phyloP scores from a whole-genome alignment of 2,888 invertebrate genomes.

The Alloscopus bannaensis region DNA sequence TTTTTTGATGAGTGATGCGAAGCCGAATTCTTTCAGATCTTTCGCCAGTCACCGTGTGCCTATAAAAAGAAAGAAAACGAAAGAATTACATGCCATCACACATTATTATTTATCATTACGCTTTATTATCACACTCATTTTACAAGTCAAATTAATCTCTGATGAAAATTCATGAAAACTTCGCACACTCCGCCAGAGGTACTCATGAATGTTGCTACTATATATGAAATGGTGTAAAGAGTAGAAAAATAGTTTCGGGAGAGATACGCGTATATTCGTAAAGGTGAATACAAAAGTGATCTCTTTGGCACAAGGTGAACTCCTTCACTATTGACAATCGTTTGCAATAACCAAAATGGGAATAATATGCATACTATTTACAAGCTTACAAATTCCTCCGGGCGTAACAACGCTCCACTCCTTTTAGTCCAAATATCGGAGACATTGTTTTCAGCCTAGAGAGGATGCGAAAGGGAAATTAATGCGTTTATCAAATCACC shows the following conservation, averaged over 20 bases:
- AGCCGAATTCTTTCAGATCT: slow-evolving; percentile 4
- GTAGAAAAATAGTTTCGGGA: neutral
- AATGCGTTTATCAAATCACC: too few relatives aligned
- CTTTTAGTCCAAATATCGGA: too few relatives aligned
- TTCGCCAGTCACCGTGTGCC: neutral
- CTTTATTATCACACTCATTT: slow-evolving; percentile 8
- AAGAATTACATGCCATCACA: slow-evolving; percentile 23
- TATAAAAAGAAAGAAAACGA: neutral
- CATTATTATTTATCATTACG: slow-evolving; percentile 19
- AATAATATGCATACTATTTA: too few relatives aligned
- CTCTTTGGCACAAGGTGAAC: too few relatives aligned
- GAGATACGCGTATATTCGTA: neutral
- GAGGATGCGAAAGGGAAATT: too few relatives aligned
- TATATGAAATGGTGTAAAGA: neutral
- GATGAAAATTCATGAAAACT: slow-evolving; percentile 21
- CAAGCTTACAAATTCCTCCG: too few relatives aligned
- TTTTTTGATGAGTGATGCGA: slow-evolving; percentile 22
- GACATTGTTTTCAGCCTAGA: too few relatives aligned
- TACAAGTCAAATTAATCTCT: slow-evolving; percentile 7
- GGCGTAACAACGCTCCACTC: too few relatives aligned
- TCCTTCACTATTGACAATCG: too few relatives aligned
- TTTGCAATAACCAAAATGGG: too few relatives aligned
- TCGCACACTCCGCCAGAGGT: too few relatives aligned
- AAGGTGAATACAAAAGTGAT: neutral
- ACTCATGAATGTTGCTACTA: too few relatives aligned